Evolutionary conservation across 2,797 vertebrate genomes (phyloP).

Genomic region (Hybognathus amarus): DNA sequence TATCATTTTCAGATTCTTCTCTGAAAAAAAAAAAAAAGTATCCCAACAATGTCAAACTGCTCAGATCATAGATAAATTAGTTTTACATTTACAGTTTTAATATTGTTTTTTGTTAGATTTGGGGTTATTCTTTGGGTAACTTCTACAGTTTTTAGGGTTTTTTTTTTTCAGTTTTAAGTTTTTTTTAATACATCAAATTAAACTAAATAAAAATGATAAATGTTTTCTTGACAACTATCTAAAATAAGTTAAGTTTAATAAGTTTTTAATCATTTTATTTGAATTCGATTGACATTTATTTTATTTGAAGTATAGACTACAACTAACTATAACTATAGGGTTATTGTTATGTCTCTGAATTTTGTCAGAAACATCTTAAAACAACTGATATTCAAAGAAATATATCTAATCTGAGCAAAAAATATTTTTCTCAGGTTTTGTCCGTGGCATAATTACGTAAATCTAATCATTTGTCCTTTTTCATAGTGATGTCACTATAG

Average conservation of each 20-base stretch:
- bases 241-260: neutral
- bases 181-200: neutral
- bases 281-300: neutral
- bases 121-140: neutral
- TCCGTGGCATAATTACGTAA: neutral
- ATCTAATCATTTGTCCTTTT: constrained; percentile 16
- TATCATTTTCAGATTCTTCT: neutral
- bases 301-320: neutral
- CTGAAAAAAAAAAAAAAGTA: neutral
- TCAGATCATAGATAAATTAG: neutral
- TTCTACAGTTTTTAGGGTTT: neutral
- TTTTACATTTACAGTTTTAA: too few species aligned
- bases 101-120: neutral
- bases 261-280: neutral
- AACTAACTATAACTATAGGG: neutral
- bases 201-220: neutral
- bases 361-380: constrained; percentile 14
- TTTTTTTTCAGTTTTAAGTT: neutral
- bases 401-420: neutral
- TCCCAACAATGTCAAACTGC: too few species aligned
- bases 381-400: neutral
- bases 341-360: neutral
- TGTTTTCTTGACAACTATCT: neutral
- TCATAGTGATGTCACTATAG: constrained; percentile 2
- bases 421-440: neutral